Evolutionary conservation across 2,113 vertebrate species (phyloP), one percentile per base, ranked within the genome.

Genomic region (Microtus montanus): DNA sequence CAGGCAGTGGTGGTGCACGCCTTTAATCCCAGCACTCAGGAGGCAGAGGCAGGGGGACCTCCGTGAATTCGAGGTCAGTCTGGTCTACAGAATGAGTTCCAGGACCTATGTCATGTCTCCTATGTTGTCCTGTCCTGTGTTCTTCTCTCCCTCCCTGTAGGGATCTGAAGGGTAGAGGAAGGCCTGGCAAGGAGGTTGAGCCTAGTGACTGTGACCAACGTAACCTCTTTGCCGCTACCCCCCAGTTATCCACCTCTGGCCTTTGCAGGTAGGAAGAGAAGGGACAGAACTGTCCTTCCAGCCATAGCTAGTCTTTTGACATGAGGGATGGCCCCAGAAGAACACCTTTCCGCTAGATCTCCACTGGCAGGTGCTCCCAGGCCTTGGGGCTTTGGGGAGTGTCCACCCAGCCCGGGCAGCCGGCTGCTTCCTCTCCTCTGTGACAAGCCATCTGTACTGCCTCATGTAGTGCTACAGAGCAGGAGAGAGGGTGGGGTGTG

Each of bases 211-310:
- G 41, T 6, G 0, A 86, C 89, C 63, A 33, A 10, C 1, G 6
- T 3, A 61, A 88, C 58, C 47, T 0, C 9, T 64, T 12, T 12
- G 8, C 33, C 22, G 33, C 54, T n/a, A 6, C 0, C 0, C 20
- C 28, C 24, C 7, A 19, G 20, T 79, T 15, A 44, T 38, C 24
- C 15, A 26, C 33, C 2, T 35, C 5, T 6, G 35, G 61, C 86
- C 77, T 71, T 77, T 5, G 5, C 2, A 9, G 91, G 47, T 2
- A 7, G 44, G 44, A 44, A 68, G 58, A 58, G 84, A 20, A 71
- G 61, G 35, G 66, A 4, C 19, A 28, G 20, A 19, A 3, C 11
- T 58, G 33, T n/a, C 2, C 70, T 24, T n/a, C 87, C 91, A 41
- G 68, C 6, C 77, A n/a, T 30, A 77, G 44, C 9, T 24, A 9